Base-by-base conservation (phyloP, 1,140 invertebrate species). In the Dendrolimus kikuchii region DNA sequence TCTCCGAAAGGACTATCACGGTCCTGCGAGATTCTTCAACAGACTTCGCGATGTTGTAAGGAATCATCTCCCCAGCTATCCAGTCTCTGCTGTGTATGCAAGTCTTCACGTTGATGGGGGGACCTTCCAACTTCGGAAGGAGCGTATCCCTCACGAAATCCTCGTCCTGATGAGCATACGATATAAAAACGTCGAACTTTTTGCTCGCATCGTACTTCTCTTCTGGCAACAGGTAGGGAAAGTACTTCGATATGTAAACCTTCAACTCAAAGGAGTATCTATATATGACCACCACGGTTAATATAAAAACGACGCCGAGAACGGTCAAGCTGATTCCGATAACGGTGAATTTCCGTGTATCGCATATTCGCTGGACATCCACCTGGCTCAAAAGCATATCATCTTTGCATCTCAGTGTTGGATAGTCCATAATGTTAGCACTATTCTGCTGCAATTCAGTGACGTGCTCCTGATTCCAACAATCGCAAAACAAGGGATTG, bases 1-100 rank as follows among this genome's bases (percentile, higher is more conserved):
- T 92, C 6, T 91, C 90, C 0, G 96, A 96, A 0, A 98, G 69
- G 0, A 98, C 89, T 1, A 98, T 91, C 53, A 98, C 90, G 0
- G 96, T 98, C 40, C 95, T 87, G 59, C 92, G 87, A 0, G 95
- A 97, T 5, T 92, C 89, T 38, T 93, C 89, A 0, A 98, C 94
- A 0, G 94, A 95, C 1, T 90, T 86, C 2, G 39, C 41, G 1
- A 62, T 62, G 23, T 57, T 55, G 5, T 41, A 38, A 5, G 55
- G 55, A 5, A 62, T 57, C 4, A 52, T 36, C 4, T 62, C 55
- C 0, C 60, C 60, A 0, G 49, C 49, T 7, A 42, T 9, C 60
- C 60, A 62, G 10, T 62, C 60, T 5, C 60, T 5, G 6, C 52
- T 51, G 6, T 57, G 60, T 0, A 57, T 49, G 46, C 60, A 23